Conservation (phyloP, 2,888 invertebrate species). For the Stenchaetothrips biformis region DNA sequence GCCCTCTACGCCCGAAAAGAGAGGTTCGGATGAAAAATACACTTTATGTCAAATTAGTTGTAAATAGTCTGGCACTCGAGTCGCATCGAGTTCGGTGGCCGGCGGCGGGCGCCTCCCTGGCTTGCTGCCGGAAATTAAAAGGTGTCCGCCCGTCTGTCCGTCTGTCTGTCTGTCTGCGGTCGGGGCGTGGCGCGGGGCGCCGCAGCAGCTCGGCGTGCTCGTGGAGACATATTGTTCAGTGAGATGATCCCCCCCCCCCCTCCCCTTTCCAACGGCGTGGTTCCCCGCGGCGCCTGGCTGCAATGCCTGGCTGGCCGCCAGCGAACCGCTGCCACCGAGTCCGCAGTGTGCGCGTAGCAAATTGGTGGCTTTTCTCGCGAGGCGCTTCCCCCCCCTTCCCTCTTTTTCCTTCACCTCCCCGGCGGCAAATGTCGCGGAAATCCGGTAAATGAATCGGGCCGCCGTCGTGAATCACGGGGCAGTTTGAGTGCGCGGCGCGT, state of each 20-base stretch:
- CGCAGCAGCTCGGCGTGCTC: not conserved
- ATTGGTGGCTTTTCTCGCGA: constrained; percentile 21
- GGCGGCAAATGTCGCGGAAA: not conserved
- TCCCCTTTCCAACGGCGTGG: too few relatives aligned
- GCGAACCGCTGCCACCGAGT: not conserved
- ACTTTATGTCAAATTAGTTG: constrained; percentile 22
- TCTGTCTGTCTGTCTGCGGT: not conserved
- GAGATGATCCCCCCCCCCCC: not conserved
- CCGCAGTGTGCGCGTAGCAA: not conserved
- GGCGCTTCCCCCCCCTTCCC: not conserved
- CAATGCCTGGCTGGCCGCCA: not conserved
- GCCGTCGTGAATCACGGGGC: not conserved
- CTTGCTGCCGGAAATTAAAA: constrained; percentile 12
- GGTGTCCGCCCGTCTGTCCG: not conserved
- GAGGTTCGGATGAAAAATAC: constrained; percentile 24
- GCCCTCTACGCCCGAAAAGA: not conserved
- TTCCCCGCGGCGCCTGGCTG: not conserved
- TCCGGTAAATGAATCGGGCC: not conserved
- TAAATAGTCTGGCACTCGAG: constrained; percentile 8
- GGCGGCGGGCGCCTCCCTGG: not conserved
- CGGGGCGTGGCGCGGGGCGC: not conserved
- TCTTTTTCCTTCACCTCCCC: not conserved
- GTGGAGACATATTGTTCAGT: not conserved
- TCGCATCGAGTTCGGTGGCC: not conserved
- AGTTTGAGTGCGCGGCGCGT: not conserved